Evolutionary conservation across 1,140 invertebrate genomes (phyloP).

Genomic region (Pentalonia nigronervosa): DNA sequence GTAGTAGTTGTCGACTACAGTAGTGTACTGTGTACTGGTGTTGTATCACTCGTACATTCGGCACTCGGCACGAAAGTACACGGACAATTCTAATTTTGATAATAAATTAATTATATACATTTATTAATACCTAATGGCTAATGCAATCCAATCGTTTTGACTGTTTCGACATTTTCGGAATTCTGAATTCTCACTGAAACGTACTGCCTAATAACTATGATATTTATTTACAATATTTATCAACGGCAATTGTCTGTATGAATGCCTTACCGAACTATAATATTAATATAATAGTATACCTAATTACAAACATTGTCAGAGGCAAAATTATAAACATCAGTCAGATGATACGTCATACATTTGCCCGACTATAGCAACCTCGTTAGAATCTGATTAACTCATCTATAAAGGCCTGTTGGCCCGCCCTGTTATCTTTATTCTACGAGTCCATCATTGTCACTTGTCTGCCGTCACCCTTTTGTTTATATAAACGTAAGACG

Average conservation of each 20-base stretch:
- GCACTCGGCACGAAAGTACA: too few relatives aligned
- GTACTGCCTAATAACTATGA: too few relatives aligned
- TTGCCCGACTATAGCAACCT: neutral
- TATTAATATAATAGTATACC: neutral
- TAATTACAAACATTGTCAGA: too few relatives aligned
- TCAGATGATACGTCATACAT: neutral
- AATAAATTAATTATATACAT: too few relatives aligned
- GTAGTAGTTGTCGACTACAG: too few relatives aligned
- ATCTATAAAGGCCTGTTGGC: neutral
- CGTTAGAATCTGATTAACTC: neutral
- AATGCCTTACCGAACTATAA: neutral
- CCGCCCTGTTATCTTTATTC: neutral
- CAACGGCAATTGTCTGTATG: neutral
- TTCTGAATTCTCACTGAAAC: neutral
- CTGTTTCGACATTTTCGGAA: neutral
- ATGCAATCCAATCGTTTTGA: neutral
- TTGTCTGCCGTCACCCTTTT: neutral
- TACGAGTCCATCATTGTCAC: neutral
- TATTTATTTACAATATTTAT: neutral
- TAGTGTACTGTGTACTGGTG: too few relatives aligned
- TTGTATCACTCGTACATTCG: too few relatives aligned
- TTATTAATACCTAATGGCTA: neutral
- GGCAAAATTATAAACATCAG: slow-evolving; percentile 7
- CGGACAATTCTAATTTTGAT: neutral
- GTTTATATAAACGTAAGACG: neutral